Evolutionary conservation across 2,888 invertebrate genomes (phyloP).

Genomic region (Anorthoa munda): DNA sequence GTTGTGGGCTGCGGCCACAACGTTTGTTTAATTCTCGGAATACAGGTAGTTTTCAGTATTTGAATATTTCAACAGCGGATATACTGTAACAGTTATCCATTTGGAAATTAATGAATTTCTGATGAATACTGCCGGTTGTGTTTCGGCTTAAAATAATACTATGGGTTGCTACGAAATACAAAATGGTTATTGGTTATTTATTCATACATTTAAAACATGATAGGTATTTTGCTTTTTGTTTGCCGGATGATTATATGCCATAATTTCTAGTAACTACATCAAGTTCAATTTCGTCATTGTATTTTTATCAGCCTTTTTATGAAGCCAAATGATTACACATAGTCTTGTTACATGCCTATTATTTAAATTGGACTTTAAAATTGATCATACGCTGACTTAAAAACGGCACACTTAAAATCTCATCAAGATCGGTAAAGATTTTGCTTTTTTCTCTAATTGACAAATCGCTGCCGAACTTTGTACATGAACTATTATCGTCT

Average conservation of each 20-base stretch:
- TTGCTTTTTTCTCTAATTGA: neutral
- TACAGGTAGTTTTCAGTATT: constrained; percentile 29
- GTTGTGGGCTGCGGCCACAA: too few species aligned
- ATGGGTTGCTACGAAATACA: neutral
- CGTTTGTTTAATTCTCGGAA: too few species aligned
- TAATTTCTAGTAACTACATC: constrained; percentile 2
- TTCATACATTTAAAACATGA: neutral
- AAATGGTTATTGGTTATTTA: neutral
- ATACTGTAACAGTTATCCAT: neutral
- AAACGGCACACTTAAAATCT: constrained; percentile 14
- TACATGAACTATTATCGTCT: too few species aligned
- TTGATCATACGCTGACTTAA: neutral
- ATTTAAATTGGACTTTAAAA: constrained; percentile 10
- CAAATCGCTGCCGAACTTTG: neutral
- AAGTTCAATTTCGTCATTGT: neutral
- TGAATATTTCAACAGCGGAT: constrained; percentile 29
- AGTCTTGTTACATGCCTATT: neutral
- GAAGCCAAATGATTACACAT: neutral
- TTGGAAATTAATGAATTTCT: constrained; percentile 31
- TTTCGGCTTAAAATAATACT: constrained; percentile 23
- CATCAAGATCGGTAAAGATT: constrained; percentile 9
- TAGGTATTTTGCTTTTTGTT: constrained; percentile 1
- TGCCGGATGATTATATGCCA: neutral
- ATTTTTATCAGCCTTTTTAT: constrained; percentile 11
- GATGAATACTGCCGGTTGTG: constrained; percentile 6